Base-by-base conservation (phyloP, 2,797 vertebrate genomes). In the Lithobates sylvaticus region DNA sequence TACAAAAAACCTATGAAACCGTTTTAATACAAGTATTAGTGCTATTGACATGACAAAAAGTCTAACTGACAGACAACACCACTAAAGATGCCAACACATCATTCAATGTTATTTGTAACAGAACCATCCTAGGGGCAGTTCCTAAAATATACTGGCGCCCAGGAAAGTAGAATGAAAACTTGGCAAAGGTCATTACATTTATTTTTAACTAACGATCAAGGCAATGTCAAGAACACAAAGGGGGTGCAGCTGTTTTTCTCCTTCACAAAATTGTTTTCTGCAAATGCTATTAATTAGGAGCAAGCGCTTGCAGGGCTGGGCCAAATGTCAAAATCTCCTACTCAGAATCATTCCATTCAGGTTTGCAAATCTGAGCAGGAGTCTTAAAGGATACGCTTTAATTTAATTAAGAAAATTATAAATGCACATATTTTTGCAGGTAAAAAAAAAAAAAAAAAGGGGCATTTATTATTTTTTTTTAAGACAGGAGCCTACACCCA, bases 81-180 rank as follows among this genome's bases (percentile, higher is more conserved):
- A 44, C 61, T 26, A 68, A 15, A 44, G n/a, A 44, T 47, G 67
- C 34, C 8, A 39, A 80, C 50, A 80, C 27, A 70, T 80, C 78
- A 68, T 44, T 78, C 61, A 69, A 47, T 54, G 42, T 70, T 34
- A 8, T 29, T 47, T 70, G 27, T 80, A 47, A 80, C 78, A 80
- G 21, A 10, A 50, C 32, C 39, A 21, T 70, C 44, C 44, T 32
- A 32, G 10, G 67, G 77, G 65, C 65, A 67, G 65, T 68, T 78
- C 50, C 16, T 54, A 54, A 54, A 54, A 68, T 39, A 42, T 39
- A 78, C 36, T 68, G 77, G 61, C 77, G 61, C 64, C 77, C 26
- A 67, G 77, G 77, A 78, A 64, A 68, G 44, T 26, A 65, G 26
- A 80, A 54, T 44, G 36, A 50, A 47, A 80, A 34, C 15, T 21